Evolutionary conservation across 2,888 invertebrate genomes (phyloP).

Genomic region (Drosophila barbarae): DNA sequence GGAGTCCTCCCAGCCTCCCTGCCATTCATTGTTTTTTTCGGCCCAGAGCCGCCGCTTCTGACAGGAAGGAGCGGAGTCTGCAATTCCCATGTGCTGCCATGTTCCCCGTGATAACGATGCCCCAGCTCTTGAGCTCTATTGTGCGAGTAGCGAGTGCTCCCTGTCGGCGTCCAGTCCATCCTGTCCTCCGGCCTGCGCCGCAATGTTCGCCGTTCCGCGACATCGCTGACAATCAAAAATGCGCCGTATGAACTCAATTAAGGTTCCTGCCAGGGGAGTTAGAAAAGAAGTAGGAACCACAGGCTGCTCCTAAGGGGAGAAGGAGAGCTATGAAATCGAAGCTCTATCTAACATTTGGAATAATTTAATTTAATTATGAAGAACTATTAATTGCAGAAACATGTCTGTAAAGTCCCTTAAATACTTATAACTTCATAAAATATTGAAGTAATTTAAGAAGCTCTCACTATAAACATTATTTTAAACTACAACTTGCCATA

Average conservation of each 20-base stretch:
- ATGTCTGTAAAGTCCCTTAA: background rate
- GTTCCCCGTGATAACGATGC: constrained; percentile 72
- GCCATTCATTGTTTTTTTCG: constrained; percentile 62
- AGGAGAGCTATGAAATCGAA: background rate
- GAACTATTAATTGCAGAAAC: background rate
- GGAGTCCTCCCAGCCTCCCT: constrained; percentile 24
- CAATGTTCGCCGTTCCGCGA: constrained; percentile 35
- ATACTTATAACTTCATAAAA: background rate
- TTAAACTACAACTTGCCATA: background rate
- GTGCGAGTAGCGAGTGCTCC: constrained; percentile 41
- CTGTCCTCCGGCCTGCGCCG: constrained; percentile 27
- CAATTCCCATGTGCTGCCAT: constrained; percentile 73
- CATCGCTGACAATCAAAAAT: constrained; percentile 48
- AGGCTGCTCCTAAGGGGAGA: no score
- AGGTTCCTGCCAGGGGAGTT: constrained; percentile 30
- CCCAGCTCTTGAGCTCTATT: constrained; percentile 49
- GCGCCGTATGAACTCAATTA: constrained; percentile 62
- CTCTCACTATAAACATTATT: background rate
- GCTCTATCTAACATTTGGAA: background rate
- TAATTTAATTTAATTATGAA: background rate
- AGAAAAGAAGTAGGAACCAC: background rate
- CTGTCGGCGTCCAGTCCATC: constrained; percentile 21
- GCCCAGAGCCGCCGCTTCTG: constrained; percentile 29
- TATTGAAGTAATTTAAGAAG: background rate
- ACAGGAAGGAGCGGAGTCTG: constrained; percentile 43